Base-by-base conservation (phyloP, 2,888 invertebrate genomes). In the Acleris emargana region DNA sequence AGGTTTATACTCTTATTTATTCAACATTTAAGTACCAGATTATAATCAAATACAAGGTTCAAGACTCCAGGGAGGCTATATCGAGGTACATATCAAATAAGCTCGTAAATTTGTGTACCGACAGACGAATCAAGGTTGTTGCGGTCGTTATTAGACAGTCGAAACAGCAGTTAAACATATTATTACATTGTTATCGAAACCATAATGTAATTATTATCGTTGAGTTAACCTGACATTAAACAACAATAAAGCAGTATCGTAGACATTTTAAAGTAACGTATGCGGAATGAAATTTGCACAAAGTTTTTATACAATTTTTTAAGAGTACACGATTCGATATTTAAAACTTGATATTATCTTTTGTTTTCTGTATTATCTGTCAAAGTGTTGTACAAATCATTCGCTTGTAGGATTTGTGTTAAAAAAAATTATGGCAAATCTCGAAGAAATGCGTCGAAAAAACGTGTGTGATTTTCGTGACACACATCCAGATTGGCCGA, bases 31-130 rank as follows among this genome's bases (percentile, higher is more conserved):
- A 57, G 28, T 54, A 49, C 18, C 49, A 54, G 64, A 59, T 53
- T 54, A 54, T 58, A 28, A 59, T 32, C 59, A 16, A 59, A 43
- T 49, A 49, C 54, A 50, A 59, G 2, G 18, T 28, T 22, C 16
- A 43, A 16, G 43, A 64, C 47, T 54, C 54, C 17, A 16, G 17
- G 22, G 25, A 22, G 54, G 50, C 47, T 59, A 55, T 50, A 64
- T 64, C 49, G 17, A 59, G 59, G 54, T 54, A 49, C 59, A 64
- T 54, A 64, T 54, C 50, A 54, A 64, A 64, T 64, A 49, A 50
- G 64, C 42, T 59, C 49, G 28, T 59, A 54, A 59, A 64, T 58
- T 59, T 54, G 64, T 59, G 20, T 54, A 49, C 18, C 5, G 47
- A 53, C 20, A 43, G 49, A 59, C 32, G 20, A 52, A 16, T 53